Evolutionary conservation across 2,888 invertebrate species (phyloP), one percentile per base, ranked within the genome.

Genomic region (Sinohyriopsis cumingii): DNA sequence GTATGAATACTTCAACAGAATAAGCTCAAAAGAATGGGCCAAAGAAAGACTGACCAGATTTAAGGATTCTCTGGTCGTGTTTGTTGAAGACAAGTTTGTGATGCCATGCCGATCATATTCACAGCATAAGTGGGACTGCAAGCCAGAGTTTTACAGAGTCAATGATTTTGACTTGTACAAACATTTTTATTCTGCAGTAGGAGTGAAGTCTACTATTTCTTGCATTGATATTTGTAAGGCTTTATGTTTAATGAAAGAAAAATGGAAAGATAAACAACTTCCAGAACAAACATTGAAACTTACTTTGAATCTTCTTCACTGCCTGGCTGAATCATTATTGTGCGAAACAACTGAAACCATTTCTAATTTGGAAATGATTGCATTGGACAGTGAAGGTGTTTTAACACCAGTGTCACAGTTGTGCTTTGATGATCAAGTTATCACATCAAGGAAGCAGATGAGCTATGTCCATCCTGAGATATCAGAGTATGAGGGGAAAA

Each of bases 361-460:
- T 66, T 59, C n/a, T 65, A 5, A 45, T 45, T 45, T 45, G 12
- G 1, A 12, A 1, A 45, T 45, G 12, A 45, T 45, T 45, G 45
- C 45, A 1, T 12, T 45, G 45, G 45, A 45, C 12, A 45, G 45
- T 45, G 12, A 45, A 3, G 69, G 76, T 24, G 62, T 78, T 24
- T 65, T 86, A 33, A 65, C 63, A n/a, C 69, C 67, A 24, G 67
- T 77, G 5, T 55, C 67, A n/a, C 33, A 73, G 6, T 70, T 85
- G 6, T 84, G 83, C 68, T 77, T 80, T 62, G 81, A 85, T 67
- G 82, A 81, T 64, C 75, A 76, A 18, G 72, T 76, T 76, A 64
- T 84, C 3, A 75, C 73, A 61, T 79, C 77, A 22, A 77, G 75
- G 59, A 72, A 79, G 63, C 70, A 56, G 7, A 45, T 45, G 45